These are phyloP conservation scores for Rotaria macrura DNA, from an alignment of 2,888 invertebrate genomes.

Conservation along the genomic window DNA sequence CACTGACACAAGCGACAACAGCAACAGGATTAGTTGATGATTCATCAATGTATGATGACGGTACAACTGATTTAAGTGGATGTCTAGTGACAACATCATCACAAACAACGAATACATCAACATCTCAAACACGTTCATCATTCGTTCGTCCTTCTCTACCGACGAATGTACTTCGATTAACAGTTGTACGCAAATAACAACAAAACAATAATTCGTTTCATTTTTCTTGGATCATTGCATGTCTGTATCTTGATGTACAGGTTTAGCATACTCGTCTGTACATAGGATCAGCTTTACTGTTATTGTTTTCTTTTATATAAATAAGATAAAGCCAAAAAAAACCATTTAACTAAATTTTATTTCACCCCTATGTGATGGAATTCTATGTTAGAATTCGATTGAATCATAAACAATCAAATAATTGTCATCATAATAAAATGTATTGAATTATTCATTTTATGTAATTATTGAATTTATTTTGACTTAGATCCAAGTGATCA, in stretches of 20 bases:
- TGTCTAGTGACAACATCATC: background rate
- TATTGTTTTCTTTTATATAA: slow-evolving; percentile 11
- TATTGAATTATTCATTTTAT: background rate
- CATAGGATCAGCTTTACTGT: slow-evolving; percentile 11
- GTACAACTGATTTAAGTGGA: background rate
- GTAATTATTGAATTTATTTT: background rate
- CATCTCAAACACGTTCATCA: background rate
- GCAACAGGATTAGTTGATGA: background rate
- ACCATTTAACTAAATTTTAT: background rate
- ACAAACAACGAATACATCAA: background rate
- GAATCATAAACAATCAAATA: background rate
- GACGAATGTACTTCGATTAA: background rate
- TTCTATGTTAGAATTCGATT: background rate
- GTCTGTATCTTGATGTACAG: slow-evolving; percentile 15
- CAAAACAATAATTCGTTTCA: background rate
- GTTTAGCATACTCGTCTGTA: background rate
- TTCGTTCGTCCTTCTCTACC: background rate
- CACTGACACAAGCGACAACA: background rate
- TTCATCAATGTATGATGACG: background rate
- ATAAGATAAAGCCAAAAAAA: background rate
- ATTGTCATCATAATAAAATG: too few relatives aligned
- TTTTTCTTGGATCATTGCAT: slow-evolving; percentile 1
- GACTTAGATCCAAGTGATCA: too few relatives aligned
- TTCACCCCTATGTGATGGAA: background rate
- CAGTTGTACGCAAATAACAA: background rate